Percentiles rank a stretch among this genome's conserved stretches.
Conservation (phyloP, 35 echinoderm and acorn worm species). For the Holothuria glaberrima region DNA sequence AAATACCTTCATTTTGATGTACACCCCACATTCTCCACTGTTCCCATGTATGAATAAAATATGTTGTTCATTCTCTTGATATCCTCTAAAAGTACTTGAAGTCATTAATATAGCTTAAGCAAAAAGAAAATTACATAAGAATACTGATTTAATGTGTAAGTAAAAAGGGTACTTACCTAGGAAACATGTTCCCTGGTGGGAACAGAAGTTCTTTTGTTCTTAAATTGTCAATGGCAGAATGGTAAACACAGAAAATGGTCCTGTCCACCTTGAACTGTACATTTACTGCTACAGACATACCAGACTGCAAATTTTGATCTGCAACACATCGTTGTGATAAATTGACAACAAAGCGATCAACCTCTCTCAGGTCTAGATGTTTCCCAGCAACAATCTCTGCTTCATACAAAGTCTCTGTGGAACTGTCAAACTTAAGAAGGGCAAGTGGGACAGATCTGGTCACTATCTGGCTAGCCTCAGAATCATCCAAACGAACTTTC, state of each 20-base stretch:
- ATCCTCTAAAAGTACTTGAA: too few species aligned
- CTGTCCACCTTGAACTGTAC: constrained; percentile 26
- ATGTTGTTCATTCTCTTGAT: too few species aligned
- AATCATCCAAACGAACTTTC: constrained; percentile 2
- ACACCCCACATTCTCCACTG: too few species aligned
- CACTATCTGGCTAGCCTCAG: background rate
- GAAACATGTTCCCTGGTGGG: constrained; percentile 26
- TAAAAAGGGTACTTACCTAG: too few species aligned
- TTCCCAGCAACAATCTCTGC: background rate
- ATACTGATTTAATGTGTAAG: too few species aligned
- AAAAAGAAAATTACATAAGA: too few species aligned
- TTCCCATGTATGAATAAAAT: too few species aligned
- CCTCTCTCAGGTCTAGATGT: background rate
- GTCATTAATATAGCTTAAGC: too few species aligned
- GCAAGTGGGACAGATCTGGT: background rate
- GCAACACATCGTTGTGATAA: background rate
- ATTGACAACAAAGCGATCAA: background rate
- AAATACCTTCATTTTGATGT: too few species aligned
- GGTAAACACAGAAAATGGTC: background rate
- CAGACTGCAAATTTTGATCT: background rate
- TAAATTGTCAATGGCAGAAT: constrained; percentile 17
- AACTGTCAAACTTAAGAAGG: background rate
- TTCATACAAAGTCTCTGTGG: background rate
- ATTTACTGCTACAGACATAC: background rate
- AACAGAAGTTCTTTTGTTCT: constrained; percentile 7